Base-by-base conservation (phyloP, 92 coral and sea anemone species). In the Bergia sp. region DNA sequence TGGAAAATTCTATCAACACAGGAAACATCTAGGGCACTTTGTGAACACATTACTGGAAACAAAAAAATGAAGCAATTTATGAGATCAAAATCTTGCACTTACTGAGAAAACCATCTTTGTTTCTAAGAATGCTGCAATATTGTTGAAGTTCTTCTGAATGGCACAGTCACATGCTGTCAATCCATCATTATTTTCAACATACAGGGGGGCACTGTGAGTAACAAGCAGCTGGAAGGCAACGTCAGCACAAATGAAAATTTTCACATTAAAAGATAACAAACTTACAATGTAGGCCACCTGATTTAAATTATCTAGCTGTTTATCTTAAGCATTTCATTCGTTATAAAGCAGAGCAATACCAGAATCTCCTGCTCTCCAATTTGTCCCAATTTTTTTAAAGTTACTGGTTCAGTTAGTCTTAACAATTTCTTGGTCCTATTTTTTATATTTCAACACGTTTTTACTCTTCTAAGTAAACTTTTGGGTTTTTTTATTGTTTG, bases 151-250 rank as follows among this genome's bases (percentile, higher is more conserved):
- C 55, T 92, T 93, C 90, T 92, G 94, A 38, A 97, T 94, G 21
- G 99, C 99, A 79, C 94, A 96, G 89, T 97, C 99, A 90, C 99
- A 95, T 23, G 99, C 99, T 47, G 99, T 97, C 76, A 93, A 95
- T 1, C 94, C 92, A 39, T 92, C 92, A 11, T 92, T 88, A 88
- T 97, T 97, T 86, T 97, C 99, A 80, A 94, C 94, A 86, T 97
- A 97, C 73, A 97, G 87, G 43, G 99, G 96, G 13, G 95, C 94
- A 12, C 93, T 95, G 92, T 91, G 82, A 49, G 95, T 92, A 36
- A 97, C 99, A 78, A 97, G 93, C 11, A 93, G 91, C 99, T 97
- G 79, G 53, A 75, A 82, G 11, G 13, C 55, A 72, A 73, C 16
- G 53, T 15, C 65, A 57, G 66, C 29, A 50, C 42, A 55, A 41